Evolutionary conservation across 1,140 invertebrate genomes (phyloP).

Genomic region (Chionoecetes opilio): DNA sequence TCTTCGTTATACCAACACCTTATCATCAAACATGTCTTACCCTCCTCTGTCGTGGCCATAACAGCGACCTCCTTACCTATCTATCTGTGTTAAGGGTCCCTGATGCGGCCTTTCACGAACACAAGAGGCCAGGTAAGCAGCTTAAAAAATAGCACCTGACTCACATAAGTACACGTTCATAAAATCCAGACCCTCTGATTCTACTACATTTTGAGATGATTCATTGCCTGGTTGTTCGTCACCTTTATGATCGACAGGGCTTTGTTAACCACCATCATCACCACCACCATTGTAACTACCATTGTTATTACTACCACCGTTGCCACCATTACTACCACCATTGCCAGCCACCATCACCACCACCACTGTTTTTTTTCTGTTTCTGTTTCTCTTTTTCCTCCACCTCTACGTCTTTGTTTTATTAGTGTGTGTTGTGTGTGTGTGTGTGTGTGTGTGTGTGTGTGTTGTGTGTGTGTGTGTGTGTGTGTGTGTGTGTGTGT

Average conservation of each 20-base stretch:
- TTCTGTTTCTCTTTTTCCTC: not conserved
- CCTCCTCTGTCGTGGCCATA: too few relatives aligned
- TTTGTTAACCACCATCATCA: not conserved
- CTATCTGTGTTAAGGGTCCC: not conserved
- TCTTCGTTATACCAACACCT: too few relatives aligned
- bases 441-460: not conserved
- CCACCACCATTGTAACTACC: not conserved
- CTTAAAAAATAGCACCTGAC: not conserved
- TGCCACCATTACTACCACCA: not conserved
- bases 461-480: not conserved
- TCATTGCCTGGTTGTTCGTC: not conserved
- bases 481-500: conserved; percentile 50
- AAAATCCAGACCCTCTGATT: not conserved
- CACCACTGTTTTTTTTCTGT: not conserved
- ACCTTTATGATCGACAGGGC: not conserved
- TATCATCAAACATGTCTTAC: too few relatives aligned
- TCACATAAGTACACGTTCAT: not conserved
- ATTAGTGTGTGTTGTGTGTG: not conserved
- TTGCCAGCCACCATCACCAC: not conserved
- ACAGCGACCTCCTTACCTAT: too few relatives aligned
- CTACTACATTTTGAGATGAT: not conserved
- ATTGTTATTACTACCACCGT: not conserved
- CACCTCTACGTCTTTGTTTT: not conserved
- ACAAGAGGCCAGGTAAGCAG: not conserved
- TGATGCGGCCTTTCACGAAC: not conserved